Evolutionary conservation across 2,113 vertebrate species (phyloP).

Genomic region (Etheostoma spectabile): DNA sequence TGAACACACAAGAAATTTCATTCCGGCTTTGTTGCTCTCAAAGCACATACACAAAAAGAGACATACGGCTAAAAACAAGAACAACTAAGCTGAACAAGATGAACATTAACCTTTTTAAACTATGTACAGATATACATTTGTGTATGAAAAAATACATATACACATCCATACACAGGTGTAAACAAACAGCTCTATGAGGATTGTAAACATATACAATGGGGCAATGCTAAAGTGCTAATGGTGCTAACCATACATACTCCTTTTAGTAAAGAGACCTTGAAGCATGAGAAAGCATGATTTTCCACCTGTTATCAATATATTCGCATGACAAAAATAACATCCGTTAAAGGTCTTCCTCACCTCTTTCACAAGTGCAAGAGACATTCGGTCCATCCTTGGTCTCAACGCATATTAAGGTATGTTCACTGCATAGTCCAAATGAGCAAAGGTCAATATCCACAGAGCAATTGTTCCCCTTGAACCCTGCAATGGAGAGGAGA

Average conservation of each 20-base stretch:
- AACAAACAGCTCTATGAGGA: no score
- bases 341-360: constrained; percentile 53
- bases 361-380: constrained; percentile 73
- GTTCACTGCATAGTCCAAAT: constrained; percentile 74
- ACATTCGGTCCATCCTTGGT: constrained; percentile 74
- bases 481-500: constrained; percentile 59
- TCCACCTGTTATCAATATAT: not conserved
- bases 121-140: no score
- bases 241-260: not conserved
- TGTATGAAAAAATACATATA: no score
- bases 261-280: constrained; percentile 10
- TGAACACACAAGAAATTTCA: no score
- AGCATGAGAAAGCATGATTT: not conserved
- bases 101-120: no score
- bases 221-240: no score
- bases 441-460: constrained; percentile 78
- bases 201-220: no score
- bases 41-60: no score
- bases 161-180: no score
- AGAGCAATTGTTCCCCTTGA: constrained; percentile 77
- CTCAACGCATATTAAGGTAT: constrained; percentile 71
- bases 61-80: no score
- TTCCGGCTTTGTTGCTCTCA: no score
- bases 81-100: no score
- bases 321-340: not conserved